phyloP scores from a whole-genome alignment of 2,113 vertebrate genomes.

The Microtus richardsoni region DNA sequence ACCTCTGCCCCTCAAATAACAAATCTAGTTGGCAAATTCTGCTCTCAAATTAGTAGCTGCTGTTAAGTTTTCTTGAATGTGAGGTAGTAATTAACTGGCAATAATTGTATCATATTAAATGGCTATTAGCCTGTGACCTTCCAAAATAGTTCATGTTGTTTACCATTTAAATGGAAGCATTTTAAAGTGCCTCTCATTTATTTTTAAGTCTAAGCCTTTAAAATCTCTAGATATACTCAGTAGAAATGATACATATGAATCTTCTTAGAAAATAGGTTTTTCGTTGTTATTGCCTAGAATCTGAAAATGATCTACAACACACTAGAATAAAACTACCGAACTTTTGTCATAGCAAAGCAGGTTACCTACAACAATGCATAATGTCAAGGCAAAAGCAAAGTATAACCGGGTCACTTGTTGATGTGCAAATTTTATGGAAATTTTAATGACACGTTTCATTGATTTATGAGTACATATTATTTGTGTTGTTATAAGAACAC shows the following conservation, averaged over 20 bases:
- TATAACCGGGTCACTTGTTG: slow-evolving; percentile 61
- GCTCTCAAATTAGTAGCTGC: slow-evolving; percentile 35
- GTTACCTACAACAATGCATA: slow-evolving; percentile 55
- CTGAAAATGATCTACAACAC: slow-evolving; percentile 16
- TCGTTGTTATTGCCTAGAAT: slow-evolving; percentile 51
- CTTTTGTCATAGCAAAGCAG: neutral
- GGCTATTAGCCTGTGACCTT: neutral
- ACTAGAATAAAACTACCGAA: slow-evolving; percentile 10
- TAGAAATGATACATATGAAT: slow-evolving; percentile 28
- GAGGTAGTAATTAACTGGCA: slow-evolving; percentile 53
- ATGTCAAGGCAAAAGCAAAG: slow-evolving; percentile 8
- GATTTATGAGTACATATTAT: slow-evolving; percentile 59
- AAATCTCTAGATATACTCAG: slow-evolving; percentile 35
- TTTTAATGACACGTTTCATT: slow-evolving; percentile 67
- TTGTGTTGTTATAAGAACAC: slow-evolving; percentile 66
- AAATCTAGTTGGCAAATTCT: slow-evolving; percentile 7
- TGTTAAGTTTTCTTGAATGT: slow-evolving; percentile 59
- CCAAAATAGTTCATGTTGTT: slow-evolving; percentile 38
- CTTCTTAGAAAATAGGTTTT: slow-evolving; percentile 54
- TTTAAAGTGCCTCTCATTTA: slow-evolving; percentile 55
- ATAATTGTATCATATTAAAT: slow-evolving; percentile 43
- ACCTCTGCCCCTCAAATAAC: neutral
- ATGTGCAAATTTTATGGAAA: slow-evolving; percentile 71
- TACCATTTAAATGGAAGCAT: slow-evolving; percentile 45
- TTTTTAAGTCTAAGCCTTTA: slow-evolving; percentile 50